phyloP scores from a whole-genome alignment of 2,113 vertebrate species.

The Sander lucioperca region DNA sequence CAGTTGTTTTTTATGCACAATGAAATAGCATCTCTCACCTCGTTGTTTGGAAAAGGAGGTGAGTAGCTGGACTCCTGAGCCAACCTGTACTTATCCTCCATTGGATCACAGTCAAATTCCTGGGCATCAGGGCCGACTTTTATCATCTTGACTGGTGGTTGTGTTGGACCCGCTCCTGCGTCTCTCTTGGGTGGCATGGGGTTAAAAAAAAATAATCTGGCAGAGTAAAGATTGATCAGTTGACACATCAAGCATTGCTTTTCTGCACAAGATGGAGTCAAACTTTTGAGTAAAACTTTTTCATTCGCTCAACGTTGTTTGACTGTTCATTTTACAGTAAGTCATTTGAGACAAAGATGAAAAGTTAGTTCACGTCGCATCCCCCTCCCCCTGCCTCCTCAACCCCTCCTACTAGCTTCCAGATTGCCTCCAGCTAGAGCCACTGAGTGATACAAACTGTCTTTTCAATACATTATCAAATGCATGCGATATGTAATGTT shows the following conservation, averaged over 20 bases:
- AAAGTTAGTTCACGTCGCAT: constrained; percentile 48
- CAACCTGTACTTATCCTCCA: constrained; percentile 69
- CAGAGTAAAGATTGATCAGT: constrained; percentile 3
- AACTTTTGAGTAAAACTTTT: constrained; percentile 58
- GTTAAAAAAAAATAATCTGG: constrained; percentile 18
- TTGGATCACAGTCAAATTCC: constrained; percentile 64
- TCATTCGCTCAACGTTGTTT: too few species aligned
- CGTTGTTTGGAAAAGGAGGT: constrained; percentile 55
- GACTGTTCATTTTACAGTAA: constrained; percentile 1
- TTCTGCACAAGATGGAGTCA: not conserved
- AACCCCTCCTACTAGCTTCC: constrained; percentile 44
- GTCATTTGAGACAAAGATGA: not conserved
- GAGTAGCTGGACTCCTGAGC: constrained; percentile 65
- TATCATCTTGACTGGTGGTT: constrained; percentile 72
- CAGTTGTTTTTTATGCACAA: not conserved
- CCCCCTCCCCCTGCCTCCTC: constrained; percentile 35
- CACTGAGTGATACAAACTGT: constrained; percentile 21
- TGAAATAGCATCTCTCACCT: constrained; percentile 45
- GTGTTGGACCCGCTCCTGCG: constrained; percentile 34
- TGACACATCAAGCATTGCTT: not conserved
- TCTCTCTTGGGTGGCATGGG: constrained; percentile 80
- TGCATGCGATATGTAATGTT: not conserved
- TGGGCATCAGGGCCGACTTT: constrained; percentile 63
- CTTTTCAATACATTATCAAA: constrained; percentile 1
- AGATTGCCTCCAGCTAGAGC: constrained; percentile 44